Conservation (phyloP, 37 sponge, comb jelly and placozoan genomes). For the Lycopodina hypogea region DNA sequence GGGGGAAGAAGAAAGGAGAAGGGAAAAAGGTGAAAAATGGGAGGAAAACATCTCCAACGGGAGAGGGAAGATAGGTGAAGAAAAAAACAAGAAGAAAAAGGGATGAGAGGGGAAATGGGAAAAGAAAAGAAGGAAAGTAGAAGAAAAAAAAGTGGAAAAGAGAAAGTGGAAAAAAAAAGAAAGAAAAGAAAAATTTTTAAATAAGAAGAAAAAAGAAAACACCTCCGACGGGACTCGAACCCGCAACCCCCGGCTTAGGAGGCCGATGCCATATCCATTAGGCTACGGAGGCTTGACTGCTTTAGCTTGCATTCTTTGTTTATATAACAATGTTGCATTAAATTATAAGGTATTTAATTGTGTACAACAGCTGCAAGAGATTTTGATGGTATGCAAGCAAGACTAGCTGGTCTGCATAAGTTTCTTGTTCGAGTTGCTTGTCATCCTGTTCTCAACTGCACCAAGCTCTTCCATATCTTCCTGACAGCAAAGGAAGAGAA, state of each 20-base stretch:
- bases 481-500: slow-evolving; percentile 68
- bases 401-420: slow-evolving; percentile 55
- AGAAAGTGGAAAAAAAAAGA: too few species aligned
- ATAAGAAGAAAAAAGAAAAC: slow-evolving; percentile 68
- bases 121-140: too few species aligned
- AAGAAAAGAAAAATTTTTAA: too few species aligned
- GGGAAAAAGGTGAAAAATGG: not conserved
- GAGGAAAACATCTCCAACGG: slow-evolving; percentile 7
- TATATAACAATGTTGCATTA: not conserved
- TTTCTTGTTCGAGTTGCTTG: slow-evolving; percentile 63
- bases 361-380: slow-evolving; percentile 20
- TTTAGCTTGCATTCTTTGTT: not conserved
- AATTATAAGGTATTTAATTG: not conserved
- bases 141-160: too few species aligned
- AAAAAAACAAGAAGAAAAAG: too few species aligned
- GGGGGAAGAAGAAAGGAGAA: too few species aligned
- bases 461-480: slow-evolving; percentile 62
- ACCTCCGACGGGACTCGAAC: slow-evolving; percentile 99
- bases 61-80: not conserved
- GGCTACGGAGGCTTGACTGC: slow-evolving; percentile 87
- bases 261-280: slow-evolving; percentile 99
- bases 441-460: slow-evolving; percentile 65
- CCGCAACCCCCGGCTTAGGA: slow-evolving; percentile 99
- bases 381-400: slow-evolving; percentile 30
- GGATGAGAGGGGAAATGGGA: too few species aligned